These are phyloP conservation scores for Lindbergichthys nudifrons DNA, from an alignment of 2,797 vertebrate species.

Conservation along the genomic window DNA sequence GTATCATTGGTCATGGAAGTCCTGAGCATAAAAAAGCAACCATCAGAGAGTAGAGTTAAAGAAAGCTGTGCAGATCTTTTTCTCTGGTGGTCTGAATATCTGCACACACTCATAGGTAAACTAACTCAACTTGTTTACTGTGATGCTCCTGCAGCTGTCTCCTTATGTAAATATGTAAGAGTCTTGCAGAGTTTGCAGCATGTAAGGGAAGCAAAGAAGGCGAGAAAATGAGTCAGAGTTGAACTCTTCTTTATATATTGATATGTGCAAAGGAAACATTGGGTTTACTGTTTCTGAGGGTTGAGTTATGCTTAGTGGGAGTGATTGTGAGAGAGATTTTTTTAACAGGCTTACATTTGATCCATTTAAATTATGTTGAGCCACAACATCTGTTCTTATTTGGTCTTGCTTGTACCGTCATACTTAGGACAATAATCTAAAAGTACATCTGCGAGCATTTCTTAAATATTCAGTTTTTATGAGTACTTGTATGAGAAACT, in stretches of 20 bases:
- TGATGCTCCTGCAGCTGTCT: conserved; percentile 9
- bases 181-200: conserved; percentile 38
- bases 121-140: conserved; percentile 5
- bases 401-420: too few relatives aligned
- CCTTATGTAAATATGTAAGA: conserved; percentile 6
- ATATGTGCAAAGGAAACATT: not conserved
- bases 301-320: not conserved
- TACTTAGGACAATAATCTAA: too few relatives aligned
- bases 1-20: too few relatives aligned
- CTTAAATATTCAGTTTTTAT: too few relatives aligned
- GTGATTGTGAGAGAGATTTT: not conserved
- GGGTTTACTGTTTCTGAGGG: not conserved
- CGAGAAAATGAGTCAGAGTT: conserved; percentile 27
- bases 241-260: not conserved
- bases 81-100: not conserved
- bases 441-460: too few relatives aligned
- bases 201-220: not conserved
- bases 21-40: not conserved
- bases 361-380: too few relatives aligned
- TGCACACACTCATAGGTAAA: conserved; percentile 4
- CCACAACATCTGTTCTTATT: too few relatives aligned
- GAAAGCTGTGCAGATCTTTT: not conserved
- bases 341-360: not conserved
- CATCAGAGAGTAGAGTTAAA: not conserved
- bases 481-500: too few relatives aligned